Conservation (phyloP, 1,140 invertebrate genomes). For the Psix sp. region DNA sequence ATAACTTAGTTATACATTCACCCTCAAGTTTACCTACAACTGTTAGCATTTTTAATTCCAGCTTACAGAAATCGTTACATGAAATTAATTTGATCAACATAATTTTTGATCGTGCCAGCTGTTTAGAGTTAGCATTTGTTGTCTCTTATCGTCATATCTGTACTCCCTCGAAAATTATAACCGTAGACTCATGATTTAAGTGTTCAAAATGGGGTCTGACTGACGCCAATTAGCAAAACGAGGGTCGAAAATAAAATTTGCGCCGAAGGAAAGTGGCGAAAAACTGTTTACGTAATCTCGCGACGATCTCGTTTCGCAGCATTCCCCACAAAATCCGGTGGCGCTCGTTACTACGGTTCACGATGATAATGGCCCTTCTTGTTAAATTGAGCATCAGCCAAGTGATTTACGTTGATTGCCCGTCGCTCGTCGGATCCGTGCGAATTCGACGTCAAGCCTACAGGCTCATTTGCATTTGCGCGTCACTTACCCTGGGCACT, state of each 20-base stretch:
- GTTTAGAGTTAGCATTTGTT: too few relatives aligned
- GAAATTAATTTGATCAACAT: too few relatives aligned
- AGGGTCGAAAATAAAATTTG: constrained; percentile 1
- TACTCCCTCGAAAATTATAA: too few relatives aligned
- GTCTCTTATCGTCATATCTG: too few relatives aligned
- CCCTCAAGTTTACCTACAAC: too few relatives aligned
- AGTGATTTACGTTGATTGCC: constrained; percentile 77
- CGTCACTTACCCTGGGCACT: constrained; percentile 3
- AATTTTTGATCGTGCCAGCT: too few relatives aligned
- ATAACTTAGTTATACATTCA: not conserved
- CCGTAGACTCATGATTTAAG: too few relatives aligned
- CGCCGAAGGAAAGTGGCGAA: not conserved
- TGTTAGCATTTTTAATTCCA: too few relatives aligned
- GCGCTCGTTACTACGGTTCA: constrained; percentile 66
- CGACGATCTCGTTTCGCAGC: constrained; percentile 30
- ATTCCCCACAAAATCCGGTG: constrained; percentile 37
- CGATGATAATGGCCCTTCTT: constrained; percentile 75
- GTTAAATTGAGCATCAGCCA: constrained; percentile 77
- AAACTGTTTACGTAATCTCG: constrained; percentile 44
- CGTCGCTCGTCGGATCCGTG: constrained; percentile 64
- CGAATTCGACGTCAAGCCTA: constrained; percentile 39
- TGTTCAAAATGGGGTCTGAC: constrained; percentile 54
- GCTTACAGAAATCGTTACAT: too few relatives aligned
- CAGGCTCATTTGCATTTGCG: constrained; percentile 54
- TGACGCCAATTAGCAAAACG: constrained; percentile 11